phyloP scores from a whole-genome alignment of 2,888 invertebrate genomes.

The Nemotelus nigrinus region DNA sequence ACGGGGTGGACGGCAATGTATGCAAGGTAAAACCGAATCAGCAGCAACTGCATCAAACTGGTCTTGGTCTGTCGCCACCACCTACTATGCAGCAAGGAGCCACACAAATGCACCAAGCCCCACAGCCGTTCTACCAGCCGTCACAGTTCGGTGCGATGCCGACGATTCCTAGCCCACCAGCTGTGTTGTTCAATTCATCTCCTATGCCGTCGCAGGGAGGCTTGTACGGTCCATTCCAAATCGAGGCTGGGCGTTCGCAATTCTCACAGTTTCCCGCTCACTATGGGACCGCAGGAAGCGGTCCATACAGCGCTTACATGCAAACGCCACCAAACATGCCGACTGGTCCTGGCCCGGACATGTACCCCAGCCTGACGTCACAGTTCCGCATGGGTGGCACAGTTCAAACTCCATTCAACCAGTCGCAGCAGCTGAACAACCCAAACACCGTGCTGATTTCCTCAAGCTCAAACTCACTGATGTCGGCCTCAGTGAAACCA shows the following conservation, averaged over 20 bases:
- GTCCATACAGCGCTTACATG: constrained; percentile 75
- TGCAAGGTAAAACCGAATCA: constrained; percentile 88
- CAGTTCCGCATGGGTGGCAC: constrained; percentile 73
- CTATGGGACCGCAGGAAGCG: constrained; percentile 67
- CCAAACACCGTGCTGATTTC: constrained; percentile 90
- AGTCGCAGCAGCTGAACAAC: constrained; percentile 82
- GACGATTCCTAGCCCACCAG: constrained; percentile 87
- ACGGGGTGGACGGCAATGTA: constrained; percentile 68
- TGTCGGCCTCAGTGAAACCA: constrained; percentile 88
- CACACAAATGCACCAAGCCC: constrained; percentile 65
- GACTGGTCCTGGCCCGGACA: constrained; percentile 74
- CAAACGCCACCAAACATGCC: constrained; percentile 70
- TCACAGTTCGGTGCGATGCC: constrained; percentile 81
- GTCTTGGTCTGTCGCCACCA: constrained; percentile 70
- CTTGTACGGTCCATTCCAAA: constrained; percentile 84
- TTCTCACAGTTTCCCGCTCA: constrained; percentile 83
- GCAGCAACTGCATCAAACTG: constrained; percentile 69
- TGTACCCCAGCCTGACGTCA: constrained; percentile 73
- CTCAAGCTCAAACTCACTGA: constrained; percentile 85
- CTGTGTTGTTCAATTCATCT: constrained; percentile 83
- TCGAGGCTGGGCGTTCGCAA: constrained; percentile 79
- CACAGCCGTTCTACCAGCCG: constrained; percentile 73
- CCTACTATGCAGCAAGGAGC: constrained; percentile 69
- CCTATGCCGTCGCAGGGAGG: constrained; percentile 78
- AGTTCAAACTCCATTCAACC: constrained; percentile 72